phyloP scores from a whole-genome alignment of 2,113 vertebrate genomes.

The Stegostoma tigrinum region DNA sequence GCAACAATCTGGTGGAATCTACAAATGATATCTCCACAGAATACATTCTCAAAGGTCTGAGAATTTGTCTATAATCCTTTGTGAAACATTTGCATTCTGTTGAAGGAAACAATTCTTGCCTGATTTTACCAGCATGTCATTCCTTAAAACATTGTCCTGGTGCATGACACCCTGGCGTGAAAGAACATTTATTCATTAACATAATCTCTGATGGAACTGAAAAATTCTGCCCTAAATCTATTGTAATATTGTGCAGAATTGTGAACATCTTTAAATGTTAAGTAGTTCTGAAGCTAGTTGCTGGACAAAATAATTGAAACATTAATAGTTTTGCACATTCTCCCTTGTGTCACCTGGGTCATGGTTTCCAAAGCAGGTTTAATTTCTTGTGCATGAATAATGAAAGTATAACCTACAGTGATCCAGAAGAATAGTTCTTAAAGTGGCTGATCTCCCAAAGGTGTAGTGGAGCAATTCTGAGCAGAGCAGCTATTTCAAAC shows the following conservation, averaged over 20 bases:
- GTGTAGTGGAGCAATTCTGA: neutral
- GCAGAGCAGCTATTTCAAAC: slow-evolving; percentile 28
- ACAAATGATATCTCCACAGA: neutral
- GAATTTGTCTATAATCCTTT: neutral
- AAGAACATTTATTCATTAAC: slow-evolving; percentile 11
- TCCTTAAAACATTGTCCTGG: neutral
- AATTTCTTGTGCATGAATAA: slow-evolving; percentile 33
- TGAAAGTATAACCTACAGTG: slow-evolving; percentile 24
- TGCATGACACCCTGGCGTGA: neutral
- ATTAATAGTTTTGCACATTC: neutral
- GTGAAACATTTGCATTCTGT: neutral
- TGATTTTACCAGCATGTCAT: neutral
- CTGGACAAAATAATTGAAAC: slow-evolving; percentile 30
- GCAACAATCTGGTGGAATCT: neutral
- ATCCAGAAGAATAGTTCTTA: slow-evolving; percentile 24
- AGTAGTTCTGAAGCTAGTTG: slow-evolving; percentile 20
- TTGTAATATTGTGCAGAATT: neutral
- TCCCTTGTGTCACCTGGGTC: neutral
- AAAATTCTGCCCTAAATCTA: neutral
- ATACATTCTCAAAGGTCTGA: neutral
- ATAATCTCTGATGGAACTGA: neutral
- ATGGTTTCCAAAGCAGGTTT: slow-evolving; percentile 22
- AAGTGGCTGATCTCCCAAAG: slow-evolving; percentile 15
- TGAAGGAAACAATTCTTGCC: neutral
- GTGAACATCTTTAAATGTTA: neutral